These are phyloP conservation scores for Chroicocephalus ridibundus DNA, from an alignment of 2,113 vertebrate species.

Conservation along the genomic window DNA sequence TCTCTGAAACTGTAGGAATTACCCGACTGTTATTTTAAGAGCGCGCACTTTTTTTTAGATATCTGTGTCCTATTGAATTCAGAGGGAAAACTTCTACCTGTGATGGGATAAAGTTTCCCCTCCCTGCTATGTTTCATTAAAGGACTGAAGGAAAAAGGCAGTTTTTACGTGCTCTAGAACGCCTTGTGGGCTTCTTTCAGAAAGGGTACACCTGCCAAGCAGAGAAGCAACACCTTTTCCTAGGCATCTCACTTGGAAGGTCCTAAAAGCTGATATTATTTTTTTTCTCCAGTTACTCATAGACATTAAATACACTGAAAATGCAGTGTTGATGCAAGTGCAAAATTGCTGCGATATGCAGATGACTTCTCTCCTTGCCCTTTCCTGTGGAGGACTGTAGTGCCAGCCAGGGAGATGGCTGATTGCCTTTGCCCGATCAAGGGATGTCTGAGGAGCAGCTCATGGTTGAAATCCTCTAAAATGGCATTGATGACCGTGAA, in stretches of 20 bases:
- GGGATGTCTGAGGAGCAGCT: not conserved
- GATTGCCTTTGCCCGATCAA: not conserved
- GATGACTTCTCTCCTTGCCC: not conserved
- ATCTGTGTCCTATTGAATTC: not conserved
- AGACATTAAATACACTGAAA: not conserved
- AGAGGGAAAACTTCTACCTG: not conserved
- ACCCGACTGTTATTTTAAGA: not conserved
- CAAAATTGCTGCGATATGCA: not conserved
- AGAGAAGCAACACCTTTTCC: not conserved
- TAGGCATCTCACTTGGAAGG: not conserved
- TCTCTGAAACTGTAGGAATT: not conserved
- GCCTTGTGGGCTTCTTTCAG: not conserved
- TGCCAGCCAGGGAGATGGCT: not conserved
- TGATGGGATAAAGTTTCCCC: not conserved
- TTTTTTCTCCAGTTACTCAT: not conserved
- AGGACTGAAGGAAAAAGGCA: not conserved
- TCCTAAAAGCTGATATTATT: not conserved
- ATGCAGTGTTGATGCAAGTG: not conserved
- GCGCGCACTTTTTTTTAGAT: not conserved
- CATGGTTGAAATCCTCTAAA: not conserved
- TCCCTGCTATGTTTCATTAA: not conserved
- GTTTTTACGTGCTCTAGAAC: not conserved
- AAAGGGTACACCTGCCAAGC: not conserved
- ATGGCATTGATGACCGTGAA: not conserved
- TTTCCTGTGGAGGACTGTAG: not conserved